These are phyloP conservation scores for Lagenorhynchus albirostris DNA, from an alignment of 2,113 vertebrate genomes.

Conservation along the genomic window DNA sequence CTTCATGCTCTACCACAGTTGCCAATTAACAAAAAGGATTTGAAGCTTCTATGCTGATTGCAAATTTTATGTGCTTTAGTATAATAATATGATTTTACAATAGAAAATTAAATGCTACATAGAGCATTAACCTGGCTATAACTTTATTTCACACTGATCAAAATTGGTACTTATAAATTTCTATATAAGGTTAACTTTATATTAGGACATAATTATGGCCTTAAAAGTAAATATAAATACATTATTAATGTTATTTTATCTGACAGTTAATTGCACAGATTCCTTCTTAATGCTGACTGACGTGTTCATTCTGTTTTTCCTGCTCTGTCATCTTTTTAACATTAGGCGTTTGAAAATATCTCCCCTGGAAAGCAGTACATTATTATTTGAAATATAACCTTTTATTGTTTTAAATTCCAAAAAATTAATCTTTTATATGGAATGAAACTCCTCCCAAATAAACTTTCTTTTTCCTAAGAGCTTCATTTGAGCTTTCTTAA, in stretches of 20 bases:
- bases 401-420: conserved; percentile 30
- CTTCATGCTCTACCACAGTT: not conserved
- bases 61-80: conserved; percentile 58
- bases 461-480: not conserved
- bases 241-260: conserved; percentile 4
- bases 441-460: not conserved
- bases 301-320: not conserved
- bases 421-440: not conserved
- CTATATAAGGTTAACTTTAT: conserved; percentile 39
- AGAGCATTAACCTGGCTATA: conserved; percentile 9
- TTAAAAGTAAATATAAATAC: conserved; percentile 21
- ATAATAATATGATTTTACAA: conserved; percentile 47
- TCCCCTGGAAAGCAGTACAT: not conserved
- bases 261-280: not conserved
- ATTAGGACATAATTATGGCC: not conserved
- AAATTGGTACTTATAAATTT: conserved; percentile 14
- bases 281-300: conserved; percentile 1
- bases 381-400: conserved; percentile 34
- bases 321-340: not conserved
- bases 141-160: conserved; percentile 32
- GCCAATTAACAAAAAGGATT: conserved; percentile 66
- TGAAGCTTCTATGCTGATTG: conserved; percentile 34
- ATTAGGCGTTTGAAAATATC: not conserved
- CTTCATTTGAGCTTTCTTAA: not conserved
- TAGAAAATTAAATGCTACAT: conserved; percentile 34